Conservation (phyloP, 2,113 vertebrate genomes). For the Gasterosteus aculeatus region DNA sequence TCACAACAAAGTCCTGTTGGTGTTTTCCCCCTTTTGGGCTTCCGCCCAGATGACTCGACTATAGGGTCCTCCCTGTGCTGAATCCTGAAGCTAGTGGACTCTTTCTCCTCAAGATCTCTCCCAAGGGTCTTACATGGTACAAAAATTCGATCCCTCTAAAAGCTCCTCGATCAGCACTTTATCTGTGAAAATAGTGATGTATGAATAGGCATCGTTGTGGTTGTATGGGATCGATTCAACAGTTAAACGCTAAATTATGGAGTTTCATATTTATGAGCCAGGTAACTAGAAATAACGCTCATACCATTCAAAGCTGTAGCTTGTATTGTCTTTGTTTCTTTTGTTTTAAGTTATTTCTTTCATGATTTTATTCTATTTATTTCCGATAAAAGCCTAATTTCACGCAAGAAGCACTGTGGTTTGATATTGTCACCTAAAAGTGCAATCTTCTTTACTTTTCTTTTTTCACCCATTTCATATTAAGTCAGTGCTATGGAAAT, state of each 20-base stretch:
- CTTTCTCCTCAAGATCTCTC: slow-evolving; percentile 54
- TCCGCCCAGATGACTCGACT: slow-evolving; percentile 32
- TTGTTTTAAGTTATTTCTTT: slow-evolving; percentile 85
- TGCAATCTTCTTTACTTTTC: slow-evolving; percentile 69
- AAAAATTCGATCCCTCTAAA: slow-evolving; percentile 68
- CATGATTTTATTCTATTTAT: slow-evolving; percentile 87
- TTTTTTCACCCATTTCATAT: slow-evolving; percentile 41
- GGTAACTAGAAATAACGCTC: slow-evolving; percentile 67
- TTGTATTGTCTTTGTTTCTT: slow-evolving; percentile 83
- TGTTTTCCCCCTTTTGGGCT: slow-evolving; percentile 37
- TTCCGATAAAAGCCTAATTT: slow-evolving; percentile 83
- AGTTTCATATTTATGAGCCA: slow-evolving; percentile 75
- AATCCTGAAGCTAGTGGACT: slow-evolving; percentile 65
- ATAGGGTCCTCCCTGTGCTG: slow-evolving; percentile 47
- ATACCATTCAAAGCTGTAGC: slow-evolving; percentile 79
- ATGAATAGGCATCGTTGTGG: slow-evolving; percentile 72
- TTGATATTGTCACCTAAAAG: slow-evolving; percentile 73
- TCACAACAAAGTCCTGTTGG: slow-evolving; percentile 53
- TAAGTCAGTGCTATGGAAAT: slow-evolving; percentile 58
- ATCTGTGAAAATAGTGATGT: slow-evolving; percentile 79
- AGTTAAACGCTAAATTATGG: slow-evolving; percentile 72
- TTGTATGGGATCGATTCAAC: slow-evolving; percentile 72
- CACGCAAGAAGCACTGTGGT: slow-evolving; percentile 82
- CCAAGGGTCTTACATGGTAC: slow-evolving; percentile 75
- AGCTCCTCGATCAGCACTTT: slow-evolving; percentile 83